phyloP scores from a whole-genome alignment of 2,113 vertebrate species.

The Seriola dumerili region DNA sequence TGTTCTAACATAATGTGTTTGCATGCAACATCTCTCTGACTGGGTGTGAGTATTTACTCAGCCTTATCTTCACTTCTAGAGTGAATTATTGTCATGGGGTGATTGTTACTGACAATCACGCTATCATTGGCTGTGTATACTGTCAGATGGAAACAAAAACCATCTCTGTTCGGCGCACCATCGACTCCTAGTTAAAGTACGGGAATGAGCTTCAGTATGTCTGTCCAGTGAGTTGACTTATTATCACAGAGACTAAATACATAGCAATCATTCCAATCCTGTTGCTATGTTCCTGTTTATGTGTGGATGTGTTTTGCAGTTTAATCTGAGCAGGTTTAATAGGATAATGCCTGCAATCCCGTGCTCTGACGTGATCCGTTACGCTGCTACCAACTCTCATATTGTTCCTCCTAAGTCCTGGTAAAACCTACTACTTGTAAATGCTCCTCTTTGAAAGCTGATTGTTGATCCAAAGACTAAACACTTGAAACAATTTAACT shows the following conservation, averaged over 20 bases:
- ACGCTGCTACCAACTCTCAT: constrained; percentile 40
- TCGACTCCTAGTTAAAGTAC: constrained; percentile 24
- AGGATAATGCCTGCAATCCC: constrained; percentile 23
- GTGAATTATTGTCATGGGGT: constrained; percentile 35
- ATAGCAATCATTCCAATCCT: constrained; percentile 30
- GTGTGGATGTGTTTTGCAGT: constrained; percentile 24
- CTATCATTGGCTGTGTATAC: constrained; percentile 44
- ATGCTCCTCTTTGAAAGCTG: constrained; percentile 18
- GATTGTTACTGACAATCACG: constrained; percentile 24
- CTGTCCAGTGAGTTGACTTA: constrained; percentile 10
- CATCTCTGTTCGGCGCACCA: constrained; percentile 35
- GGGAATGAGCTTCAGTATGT: constrained; percentile 45
- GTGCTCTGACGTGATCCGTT: neutral
- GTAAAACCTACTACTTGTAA: constrained; percentile 50
- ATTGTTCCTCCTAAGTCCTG: constrained; percentile 38
- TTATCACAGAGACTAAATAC: constrained; percentile 34
- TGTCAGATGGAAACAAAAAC: constrained; percentile 45
- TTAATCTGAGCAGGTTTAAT: constrained; percentile 38
- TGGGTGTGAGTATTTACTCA: neutral
- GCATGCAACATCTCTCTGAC: neutral
- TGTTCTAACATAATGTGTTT: constrained; percentile 27
- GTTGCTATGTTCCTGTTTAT: constrained; percentile 14
- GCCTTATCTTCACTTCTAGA: neutral
- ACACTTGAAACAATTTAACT: constrained; percentile 44
- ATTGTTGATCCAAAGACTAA: constrained; percentile 22